These are phyloP conservation scores for Anser brachyrhynchus DNA, from an alignment of 2,113 vertebrate genomes.

Conservation along the genomic window DNA sequence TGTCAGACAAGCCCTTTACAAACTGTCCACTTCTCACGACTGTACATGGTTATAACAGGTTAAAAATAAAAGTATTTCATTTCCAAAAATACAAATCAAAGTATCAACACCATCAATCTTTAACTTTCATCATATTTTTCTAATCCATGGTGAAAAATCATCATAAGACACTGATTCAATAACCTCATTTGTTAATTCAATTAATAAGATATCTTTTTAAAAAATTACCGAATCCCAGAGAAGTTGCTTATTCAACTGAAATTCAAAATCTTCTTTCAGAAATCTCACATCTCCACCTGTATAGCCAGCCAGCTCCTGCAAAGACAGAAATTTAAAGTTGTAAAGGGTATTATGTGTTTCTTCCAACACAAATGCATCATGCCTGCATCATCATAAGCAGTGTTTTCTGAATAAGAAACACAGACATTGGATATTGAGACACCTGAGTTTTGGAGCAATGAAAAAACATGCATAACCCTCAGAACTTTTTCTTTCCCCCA, in stretches of 20 bases:
- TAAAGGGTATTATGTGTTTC: background rate
- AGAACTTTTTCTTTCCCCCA: background rate
- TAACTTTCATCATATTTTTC: background rate
- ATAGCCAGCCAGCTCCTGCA: conserved; percentile 93
- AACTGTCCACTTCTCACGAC: background rate
- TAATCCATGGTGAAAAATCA: background rate
- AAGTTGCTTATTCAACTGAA: conserved; percentile 89
- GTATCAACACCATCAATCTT: background rate
- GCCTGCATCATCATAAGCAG: background rate
- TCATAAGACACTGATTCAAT: background rate
- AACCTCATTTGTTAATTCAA: background rate
- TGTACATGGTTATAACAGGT: background rate
- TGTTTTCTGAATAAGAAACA: background rate
- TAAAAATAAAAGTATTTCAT: background rate
- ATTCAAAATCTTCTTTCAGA: conserved; percentile 93
- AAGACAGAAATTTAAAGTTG: background rate
- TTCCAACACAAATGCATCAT: background rate
- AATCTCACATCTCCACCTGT: conserved; percentile 92
- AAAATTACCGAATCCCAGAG: conserved; percentile 87
- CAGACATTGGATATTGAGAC: background rate
- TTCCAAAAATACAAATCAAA: background rate
- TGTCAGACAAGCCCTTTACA: background rate
- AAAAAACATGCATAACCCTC: background rate
- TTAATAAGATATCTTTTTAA: background rate
- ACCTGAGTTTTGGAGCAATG: background rate